Percentiles rank a stretch among this genome's conserved stretches.
Conservation (phyloP, 1,140 invertebrate genomes). For the Nephila pilipes region DNA sequence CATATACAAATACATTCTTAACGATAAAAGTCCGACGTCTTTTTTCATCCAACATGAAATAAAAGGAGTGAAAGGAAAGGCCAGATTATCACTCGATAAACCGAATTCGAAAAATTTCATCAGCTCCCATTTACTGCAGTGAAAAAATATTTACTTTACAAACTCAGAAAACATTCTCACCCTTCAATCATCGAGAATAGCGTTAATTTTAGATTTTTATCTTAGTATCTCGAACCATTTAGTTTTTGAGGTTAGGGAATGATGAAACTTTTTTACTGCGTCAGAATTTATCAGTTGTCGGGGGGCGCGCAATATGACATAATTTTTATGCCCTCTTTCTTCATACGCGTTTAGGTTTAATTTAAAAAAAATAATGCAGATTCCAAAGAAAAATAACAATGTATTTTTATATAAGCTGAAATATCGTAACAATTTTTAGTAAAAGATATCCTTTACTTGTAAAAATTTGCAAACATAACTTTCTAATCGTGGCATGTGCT, state of each 20-base stretch:
- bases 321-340: neutral
- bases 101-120: neutral
- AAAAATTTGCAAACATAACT: too few species aligned
- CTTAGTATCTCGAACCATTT: slow-evolving; percentile 4
- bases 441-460: too few species aligned
- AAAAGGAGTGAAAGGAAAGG: neutral
- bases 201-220: slow-evolving; percentile 35
- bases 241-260: neutral
- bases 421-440: too few species aligned
- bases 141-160: slow-evolving; percentile 29
- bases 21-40: neutral
- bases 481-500: too few species aligned
- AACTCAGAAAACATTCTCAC: neutral
- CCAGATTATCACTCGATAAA: neutral
- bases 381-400: too few species aligned
- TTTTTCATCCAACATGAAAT: neutral
- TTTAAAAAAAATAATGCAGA: too few species aligned
- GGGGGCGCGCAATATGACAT: neutral
- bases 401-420: too few species aligned
- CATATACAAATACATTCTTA: neutral
- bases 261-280: neutral
- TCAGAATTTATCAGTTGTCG: neutral
- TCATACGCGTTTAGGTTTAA: neutral
- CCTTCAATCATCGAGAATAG: neutral
- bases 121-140: neutral